Evolutionary conservation across 2,888 invertebrate species (phyloP).

Genomic region (Horisme vitalbata): DNA sequence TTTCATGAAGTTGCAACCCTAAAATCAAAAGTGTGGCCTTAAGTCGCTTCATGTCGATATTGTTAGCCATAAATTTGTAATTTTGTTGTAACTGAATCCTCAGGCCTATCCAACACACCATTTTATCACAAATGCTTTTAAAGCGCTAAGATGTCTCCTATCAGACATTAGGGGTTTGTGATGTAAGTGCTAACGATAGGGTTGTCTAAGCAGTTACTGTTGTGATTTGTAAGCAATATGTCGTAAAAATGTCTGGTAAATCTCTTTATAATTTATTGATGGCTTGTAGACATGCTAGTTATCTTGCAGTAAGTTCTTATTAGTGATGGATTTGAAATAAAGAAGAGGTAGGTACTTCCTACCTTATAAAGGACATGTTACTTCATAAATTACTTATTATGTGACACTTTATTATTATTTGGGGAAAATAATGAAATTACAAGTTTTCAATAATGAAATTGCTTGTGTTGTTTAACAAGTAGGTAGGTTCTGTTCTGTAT

Average conservation of each 20-base stretch:
- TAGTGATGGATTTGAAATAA: too few relatives aligned
- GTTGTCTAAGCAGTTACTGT: slow-evolving; percentile 57
- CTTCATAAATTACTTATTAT: too few relatives aligned
- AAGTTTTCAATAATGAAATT: too few relatives aligned
- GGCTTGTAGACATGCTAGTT: slow-evolving; percentile 44
- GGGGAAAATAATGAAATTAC: too few relatives aligned
- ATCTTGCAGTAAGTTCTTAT: slow-evolving; percentile 31
- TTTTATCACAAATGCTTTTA: slow-evolving; percentile 74
- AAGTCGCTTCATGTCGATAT: slow-evolving; percentile 62
- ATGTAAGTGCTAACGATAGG: slow-evolving; percentile 38
- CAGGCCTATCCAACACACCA: slow-evolving; percentile 57
- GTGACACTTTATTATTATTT: too few relatives aligned
- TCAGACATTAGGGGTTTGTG: slow-evolving; percentile 16
- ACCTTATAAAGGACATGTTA: too few relatives aligned
- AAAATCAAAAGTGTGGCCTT: slow-evolving; percentile 49
- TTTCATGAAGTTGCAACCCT: slow-evolving; percentile 33
- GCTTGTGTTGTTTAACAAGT: too few relatives aligned
- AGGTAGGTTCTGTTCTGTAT: too few relatives aligned
- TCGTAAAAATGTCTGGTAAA: slow-evolving; percentile 68
- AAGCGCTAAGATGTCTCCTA: slow-evolving; percentile 59
- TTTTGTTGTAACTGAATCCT: slow-evolving; percentile 73
- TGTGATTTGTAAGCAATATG: slow-evolving; percentile 64
- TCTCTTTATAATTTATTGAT: slow-evolving; percentile 61
- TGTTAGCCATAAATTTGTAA: slow-evolving; percentile 72
- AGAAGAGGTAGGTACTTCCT: too few relatives aligned